A percentile compares a stretch with the other conserved stretches of the same genome.
Conservation (phyloP, 2,888 invertebrate genomes). For the Rosalia funebris region DNA sequence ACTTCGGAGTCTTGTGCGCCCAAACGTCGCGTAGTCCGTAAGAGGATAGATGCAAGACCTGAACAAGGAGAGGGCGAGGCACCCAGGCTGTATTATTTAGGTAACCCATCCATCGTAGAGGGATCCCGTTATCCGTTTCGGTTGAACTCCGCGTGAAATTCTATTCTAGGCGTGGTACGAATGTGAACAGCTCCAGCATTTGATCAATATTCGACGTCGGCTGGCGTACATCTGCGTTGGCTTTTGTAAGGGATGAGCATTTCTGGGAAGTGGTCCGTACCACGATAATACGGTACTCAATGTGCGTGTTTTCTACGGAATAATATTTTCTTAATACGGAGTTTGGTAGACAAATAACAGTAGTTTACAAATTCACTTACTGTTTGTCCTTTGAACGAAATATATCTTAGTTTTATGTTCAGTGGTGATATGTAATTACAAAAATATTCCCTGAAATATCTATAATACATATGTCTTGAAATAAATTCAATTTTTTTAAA, state of each 20-base stretch:
- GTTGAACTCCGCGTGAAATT: too few species aligned
- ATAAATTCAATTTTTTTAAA: too few species aligned
- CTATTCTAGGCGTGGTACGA: not conserved
- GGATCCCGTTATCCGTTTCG: not conserved
- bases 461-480: too few species aligned
- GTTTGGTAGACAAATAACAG: too few species aligned
- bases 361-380: too few species aligned
- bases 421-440: too few species aligned
- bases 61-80: slow-evolving; percentile 1
- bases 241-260: not conserved
- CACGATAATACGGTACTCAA: not conserved
- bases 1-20: not conserved
- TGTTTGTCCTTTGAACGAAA: too few species aligned
- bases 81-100: not conserved
- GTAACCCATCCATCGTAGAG: not conserved
- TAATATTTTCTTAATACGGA: too few species aligned
- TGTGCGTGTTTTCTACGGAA: too few species aligned
- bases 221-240: not conserved
- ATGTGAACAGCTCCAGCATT: slow-evolving; percentile 6
- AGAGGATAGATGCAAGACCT: not conserved
- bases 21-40: not conserved
- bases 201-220: slow-evolving; percentile 17
- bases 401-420: too few species aligned
- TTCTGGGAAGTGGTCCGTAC: not conserved
- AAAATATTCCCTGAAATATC: too few species aligned